Base-by-base conservation (phyloP, 1,140 invertebrate species). In the Calephelis virginiensis region DNA sequence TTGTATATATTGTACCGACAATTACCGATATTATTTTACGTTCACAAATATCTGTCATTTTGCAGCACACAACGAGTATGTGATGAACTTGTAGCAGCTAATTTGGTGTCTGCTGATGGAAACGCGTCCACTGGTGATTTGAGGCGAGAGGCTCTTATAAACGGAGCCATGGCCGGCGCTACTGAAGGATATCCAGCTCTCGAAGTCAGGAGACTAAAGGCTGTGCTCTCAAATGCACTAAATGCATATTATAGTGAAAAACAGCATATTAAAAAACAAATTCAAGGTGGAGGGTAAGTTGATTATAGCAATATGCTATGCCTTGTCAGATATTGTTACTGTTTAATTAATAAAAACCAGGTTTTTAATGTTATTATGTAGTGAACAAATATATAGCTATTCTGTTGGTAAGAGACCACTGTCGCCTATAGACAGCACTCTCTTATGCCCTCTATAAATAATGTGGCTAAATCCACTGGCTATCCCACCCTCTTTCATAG, bases 251-350 rank as follows among this genome's bases (percentile, higher is more conserved):
- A 99, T 86, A 95, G 97, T 62, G 96, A 95, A 7, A 98, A 98
- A 85, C 97, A 97, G 80, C 98, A 99, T 88, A 96, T 98, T 74
- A 99, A 99, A 86, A 97, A 97, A 80, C 96, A 96, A 76, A 94
- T 93, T 40, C 92, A 93, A 69, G 92, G 92, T 64, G 92, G 93
- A 68, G 93, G 93, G 92, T 93, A 72, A 79, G 79, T 81, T 2
- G 7, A 38, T 28, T 28, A 28, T 28, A 28, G 28, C 28, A 28
- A 28, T 28, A 28, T 28, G 28, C 28, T 4, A 28, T 28, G 28
- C 28, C 28, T 28, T 28, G 28, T 28, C 28, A 28, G 28, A 28
- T 4, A 28, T 4, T 28, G 28, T 28, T 1, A 28, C 5, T 28
- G 28, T 28, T 28, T 28, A 28, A 28, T 28, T 40, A 12, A 40